These are phyloP conservation scores for Epinotia bilunana DNA, from an alignment of 2,888 invertebrate species.

Conservation along the genomic window DNA sequence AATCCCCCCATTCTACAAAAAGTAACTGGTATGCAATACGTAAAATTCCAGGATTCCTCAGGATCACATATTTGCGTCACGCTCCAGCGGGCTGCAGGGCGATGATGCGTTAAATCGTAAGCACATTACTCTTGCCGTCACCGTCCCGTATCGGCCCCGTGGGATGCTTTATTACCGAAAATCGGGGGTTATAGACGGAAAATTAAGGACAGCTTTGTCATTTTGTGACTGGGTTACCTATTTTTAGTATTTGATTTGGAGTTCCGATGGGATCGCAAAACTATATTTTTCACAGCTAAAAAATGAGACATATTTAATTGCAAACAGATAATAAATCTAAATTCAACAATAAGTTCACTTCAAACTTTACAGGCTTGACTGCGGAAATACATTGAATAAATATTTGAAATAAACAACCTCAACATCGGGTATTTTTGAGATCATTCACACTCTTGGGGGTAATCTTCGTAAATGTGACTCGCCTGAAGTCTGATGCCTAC, in stretches of 20 bases:
- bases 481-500: too few species aligned
- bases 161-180: conserved; percentile 32
- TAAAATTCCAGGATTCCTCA: conserved; percentile 24
- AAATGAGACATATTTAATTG: too few species aligned
- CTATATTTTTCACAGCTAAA: neutral
- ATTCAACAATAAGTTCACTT: too few species aligned
- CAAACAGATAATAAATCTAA: too few species aligned
- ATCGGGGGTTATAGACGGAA: conserved; percentile 27
- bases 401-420: too few species aligned
- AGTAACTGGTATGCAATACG: neutral
- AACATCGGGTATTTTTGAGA: too few species aligned
- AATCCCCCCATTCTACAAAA: neutral
- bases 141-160: conserved; percentile 26
- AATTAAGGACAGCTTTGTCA: conserved; percentile 27
- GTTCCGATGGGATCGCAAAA: neutral
- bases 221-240: conserved; percentile 11
- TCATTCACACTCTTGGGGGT: too few species aligned
- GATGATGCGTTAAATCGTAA: conserved; percentile 42
- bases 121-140: conserved; percentile 33
- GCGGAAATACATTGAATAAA: too few species aligned
- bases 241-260: conserved; percentile 17
- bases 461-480: too few species aligned
- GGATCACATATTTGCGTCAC: conserved; percentile 27
- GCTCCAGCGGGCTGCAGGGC: conserved; percentile 20
- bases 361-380: too few species aligned